Percentiles rank a stretch among this genome's conserved stretches.
Evolutionary conservation across 1,140 invertebrate genomes (phyloP).

Genomic region (Trachymyrmex septentrionalis): DNA sequence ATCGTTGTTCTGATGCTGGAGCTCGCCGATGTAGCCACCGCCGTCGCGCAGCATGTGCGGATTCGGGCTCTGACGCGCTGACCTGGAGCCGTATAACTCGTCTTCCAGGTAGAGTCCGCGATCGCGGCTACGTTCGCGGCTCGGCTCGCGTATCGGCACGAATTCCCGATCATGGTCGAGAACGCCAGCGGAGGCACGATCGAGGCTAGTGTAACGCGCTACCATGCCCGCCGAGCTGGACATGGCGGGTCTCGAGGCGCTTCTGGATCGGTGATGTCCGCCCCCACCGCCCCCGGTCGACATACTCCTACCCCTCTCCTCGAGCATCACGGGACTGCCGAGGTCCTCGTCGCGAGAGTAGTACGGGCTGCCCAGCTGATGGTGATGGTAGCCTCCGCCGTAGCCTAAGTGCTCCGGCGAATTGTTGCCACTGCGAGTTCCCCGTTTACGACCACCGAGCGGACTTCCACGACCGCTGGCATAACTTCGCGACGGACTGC

Average conservation of each 20-base stretch:
- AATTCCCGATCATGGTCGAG: constrained; percentile 92
- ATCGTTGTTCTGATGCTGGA: constrained; percentile 98
- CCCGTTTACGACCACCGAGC: constrained; percentile 86
- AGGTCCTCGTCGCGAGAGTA: constrained; percentile 92
- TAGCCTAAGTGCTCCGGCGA: constrained; percentile 88
- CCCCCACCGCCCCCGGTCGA: constrained; percentile 88
- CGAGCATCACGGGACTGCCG: constrained; percentile 90
- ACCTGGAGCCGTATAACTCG: constrained; percentile 90
- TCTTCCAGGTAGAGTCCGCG: constrained; percentile 91
- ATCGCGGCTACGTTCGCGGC: constrained; percentile 88
- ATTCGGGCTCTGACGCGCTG: constrained; percentile 92
- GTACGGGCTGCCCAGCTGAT: constrained; percentile 89
- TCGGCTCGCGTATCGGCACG: constrained; percentile 92
- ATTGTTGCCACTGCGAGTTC: constrained; percentile 88
- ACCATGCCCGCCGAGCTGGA: constrained; percentile 86
- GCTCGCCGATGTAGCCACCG: constrained; percentile 93
- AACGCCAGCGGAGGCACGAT: constrained; percentile 89
- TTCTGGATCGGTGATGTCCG: constrained; percentile 88
- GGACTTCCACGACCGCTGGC: constrained; percentile 89
- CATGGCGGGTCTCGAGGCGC: constrained; percentile 88
- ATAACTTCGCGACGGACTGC: constrained; percentile 92
- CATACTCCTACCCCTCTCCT: constrained; percentile 89
- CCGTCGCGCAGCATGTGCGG: constrained; percentile 85
- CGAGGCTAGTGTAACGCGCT: constrained; percentile 92
- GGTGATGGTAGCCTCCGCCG: constrained; percentile 86